Base-by-base conservation (phyloP, 2,888 invertebrate species). In the Diarsia rubi region DNA sequence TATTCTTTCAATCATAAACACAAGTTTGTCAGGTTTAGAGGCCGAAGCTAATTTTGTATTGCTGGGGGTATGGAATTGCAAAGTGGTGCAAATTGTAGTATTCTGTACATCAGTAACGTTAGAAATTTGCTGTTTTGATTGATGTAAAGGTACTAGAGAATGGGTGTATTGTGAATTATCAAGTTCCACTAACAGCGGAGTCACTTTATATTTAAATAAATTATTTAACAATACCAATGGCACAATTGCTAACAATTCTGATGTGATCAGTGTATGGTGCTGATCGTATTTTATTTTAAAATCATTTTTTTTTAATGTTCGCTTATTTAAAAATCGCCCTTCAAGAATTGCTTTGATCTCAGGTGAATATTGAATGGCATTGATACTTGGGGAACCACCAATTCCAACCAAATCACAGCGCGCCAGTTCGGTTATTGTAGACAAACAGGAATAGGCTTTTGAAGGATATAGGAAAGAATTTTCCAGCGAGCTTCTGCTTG, bases 391-490 rank as follows among this genome's bases (percentile, higher is more conserved):
- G 45, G 65, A 45, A 21, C 79, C 83, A 44, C 69, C 45, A 73
- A 60, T 80, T 65, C n/a, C n/a, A n/a, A n/a, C n/a, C n/a, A n/a
- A n/a, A n/a, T 89, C 87, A 73, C 69, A 74, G 16, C 74, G 76
- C 21, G 86, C 63, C 45, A 86, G 69, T 86, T 93, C 91, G 5
- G 88, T 77, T 77, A 93, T 91, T 6, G 90, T 90, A 45, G 91
- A 88, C 73, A 93, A 83, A 49, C 85, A 76, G 1, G 86, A 82
- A 21, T 87, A 84, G 11, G 82, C 76, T 73, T 88, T 91, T 65
- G 85, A 83, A 57, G 84, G 49, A 54, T 86, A 75, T 42, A 81
- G 42, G 19, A 78, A 16, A 45, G 85, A 16, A 47, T 24, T 62
- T 45, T 73, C 27, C 42, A 63, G 49, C n/a, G 54, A 42, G 37